Evolutionary conservation across 37 sponge, comb jelly and placozoan species (phyloP), one percentile per base, ranked within the genome.

Genomic region (Sycon ciliatum): DNA sequence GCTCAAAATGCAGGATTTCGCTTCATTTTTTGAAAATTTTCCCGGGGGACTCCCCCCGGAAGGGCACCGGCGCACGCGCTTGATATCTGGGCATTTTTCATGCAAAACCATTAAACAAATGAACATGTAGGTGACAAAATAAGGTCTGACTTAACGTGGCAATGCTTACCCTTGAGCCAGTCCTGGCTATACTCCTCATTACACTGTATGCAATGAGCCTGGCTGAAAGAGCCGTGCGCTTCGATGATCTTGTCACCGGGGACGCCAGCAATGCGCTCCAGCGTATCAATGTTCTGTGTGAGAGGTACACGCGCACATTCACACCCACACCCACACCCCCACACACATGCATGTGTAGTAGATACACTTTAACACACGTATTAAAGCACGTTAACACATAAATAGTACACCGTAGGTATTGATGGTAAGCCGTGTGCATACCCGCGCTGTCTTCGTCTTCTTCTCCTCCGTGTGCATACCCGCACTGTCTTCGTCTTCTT

Each of bases 201-300:
- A 74, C 98, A 96, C 3, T 76, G 68, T 23, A 90, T 81, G 71
- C 98, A 96, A 78, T 88, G 84, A 68, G 89, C 89, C 18, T 46
- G 70, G 56, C 83, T 75, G 81, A 96, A 96, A 28, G 77, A 78
- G 0, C 98, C 98, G 56, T 96, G 98, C 2, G 98, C 92, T 74
- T 96, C 98, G 7, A 96, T 86, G 34, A 91, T 60, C 2, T 68
- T 36, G 28, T 91, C 82, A 1, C 16, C 75, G 22, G 72, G 36
- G 1, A 96, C 27, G 11, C 92, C 98, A 55, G 89, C 92, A 7
- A 86, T 31, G 1, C 91, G 67, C 77, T 96, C 98, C 68, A 96
- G 71, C 26, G 84, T 85, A 80, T 96, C 98, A 68, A 96, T 91
- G 58, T 96, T 96, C 87, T 96, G 68, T 0, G 53, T 23, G 3